phyloP scores from a whole-genome alignment of 2,888 invertebrate species.

The Metellina segmentata region DNA sequence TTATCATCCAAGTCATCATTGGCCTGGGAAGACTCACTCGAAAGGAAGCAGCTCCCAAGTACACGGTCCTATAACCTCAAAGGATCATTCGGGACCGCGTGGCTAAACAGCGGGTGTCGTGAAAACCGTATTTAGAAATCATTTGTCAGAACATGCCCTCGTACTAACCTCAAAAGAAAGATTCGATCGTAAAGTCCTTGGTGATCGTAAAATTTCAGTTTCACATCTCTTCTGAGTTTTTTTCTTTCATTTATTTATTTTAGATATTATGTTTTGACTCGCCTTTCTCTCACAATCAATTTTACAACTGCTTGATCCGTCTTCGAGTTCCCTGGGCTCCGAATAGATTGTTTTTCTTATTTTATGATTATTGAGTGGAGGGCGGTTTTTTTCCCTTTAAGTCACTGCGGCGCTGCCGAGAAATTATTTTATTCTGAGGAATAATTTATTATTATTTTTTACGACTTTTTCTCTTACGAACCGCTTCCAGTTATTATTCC shows the following conservation, averaged over 20 bases:
- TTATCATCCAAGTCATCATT: constrained; percentile 61
- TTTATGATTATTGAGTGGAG: constrained; percentile 65
- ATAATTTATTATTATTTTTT: constrained; percentile 71
- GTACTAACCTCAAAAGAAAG: constrained; percentile 50
- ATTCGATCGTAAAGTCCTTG: constrained; percentile 68
- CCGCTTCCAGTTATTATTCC: constrained; percentile 46
- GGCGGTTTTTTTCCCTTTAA: neutral
- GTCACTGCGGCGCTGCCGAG: neutral
- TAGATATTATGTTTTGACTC: constrained; percentile 66
- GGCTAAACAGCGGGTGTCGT: constrained; percentile 55
- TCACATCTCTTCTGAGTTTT: constrained; percentile 58
- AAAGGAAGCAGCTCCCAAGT: neutral
- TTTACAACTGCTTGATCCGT: constrained; percentile 71
- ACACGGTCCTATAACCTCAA: constrained; percentile 36
- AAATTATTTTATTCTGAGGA: constrained; percentile 58
- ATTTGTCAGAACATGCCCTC: constrained; percentile 72
- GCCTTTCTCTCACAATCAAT: constrained; percentile 45
- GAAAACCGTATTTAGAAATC: constrained; percentile 75
- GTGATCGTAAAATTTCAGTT: constrained; percentile 73
- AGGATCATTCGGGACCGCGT: constrained; percentile 47
- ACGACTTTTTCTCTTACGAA: constrained; percentile 27
- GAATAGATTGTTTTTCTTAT: constrained; percentile 46
- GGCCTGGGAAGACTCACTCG: constrained; percentile 46
- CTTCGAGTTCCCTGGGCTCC: constrained; percentile 26
- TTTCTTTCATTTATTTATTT: constrained; percentile 51